phyloP scores from a whole-genome alignment of 2,113 vertebrate genomes.

The Pseudorhombus dupliciocellatus region DNA sequence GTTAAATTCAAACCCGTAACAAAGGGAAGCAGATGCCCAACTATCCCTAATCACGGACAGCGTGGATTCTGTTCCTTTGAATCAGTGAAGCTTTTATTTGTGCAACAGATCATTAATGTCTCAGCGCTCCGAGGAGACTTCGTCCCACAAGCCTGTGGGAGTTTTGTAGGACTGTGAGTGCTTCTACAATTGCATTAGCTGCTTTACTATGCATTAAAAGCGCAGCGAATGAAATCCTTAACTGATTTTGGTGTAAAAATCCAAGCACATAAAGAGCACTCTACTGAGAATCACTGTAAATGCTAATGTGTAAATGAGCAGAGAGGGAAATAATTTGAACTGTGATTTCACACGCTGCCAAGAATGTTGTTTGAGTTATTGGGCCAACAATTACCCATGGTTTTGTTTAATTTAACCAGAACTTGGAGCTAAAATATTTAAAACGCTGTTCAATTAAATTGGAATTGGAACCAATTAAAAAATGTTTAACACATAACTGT shows the following conservation, averaged over 20 bases:
- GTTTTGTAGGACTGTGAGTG: slow-evolving; percentile 38
- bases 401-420: slow-evolving; percentile 18
- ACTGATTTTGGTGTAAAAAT: slow-evolving; percentile 55
- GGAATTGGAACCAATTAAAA: neutral
- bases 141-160: slow-evolving; percentile 32
- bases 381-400: slow-evolving; percentile 8
- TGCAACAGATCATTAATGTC: slow-evolving; percentile 39
- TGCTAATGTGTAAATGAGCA: slow-evolving; percentile 47
- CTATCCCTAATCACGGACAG: neutral
- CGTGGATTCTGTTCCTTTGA: slow-evolving; percentile 14
- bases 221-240: slow-evolving; percentile 38
- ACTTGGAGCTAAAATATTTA: slow-evolving; percentile 20
- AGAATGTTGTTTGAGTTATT: slow-evolving; percentile 25
- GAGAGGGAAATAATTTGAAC: slow-evolving; percentile 32
- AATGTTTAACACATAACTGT: neutral
- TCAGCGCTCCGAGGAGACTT: slow-evolving; percentile 27
- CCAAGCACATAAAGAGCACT: slow-evolving; percentile 35
- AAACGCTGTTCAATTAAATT: slow-evolving; percentile 7
- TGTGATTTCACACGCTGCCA: slow-evolving; percentile 29
- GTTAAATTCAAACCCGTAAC: neutral
- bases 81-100: slow-evolving; percentile 38
- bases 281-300: slow-evolving; percentile 50
- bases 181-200: slow-evolving; percentile 42
- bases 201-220: slow-evolving; percentile 38
- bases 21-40: neutral